These are phyloP conservation scores for Ariolimax columbianus DNA, from an alignment of 2,888 invertebrate species.

Conservation along the genomic window DNA sequence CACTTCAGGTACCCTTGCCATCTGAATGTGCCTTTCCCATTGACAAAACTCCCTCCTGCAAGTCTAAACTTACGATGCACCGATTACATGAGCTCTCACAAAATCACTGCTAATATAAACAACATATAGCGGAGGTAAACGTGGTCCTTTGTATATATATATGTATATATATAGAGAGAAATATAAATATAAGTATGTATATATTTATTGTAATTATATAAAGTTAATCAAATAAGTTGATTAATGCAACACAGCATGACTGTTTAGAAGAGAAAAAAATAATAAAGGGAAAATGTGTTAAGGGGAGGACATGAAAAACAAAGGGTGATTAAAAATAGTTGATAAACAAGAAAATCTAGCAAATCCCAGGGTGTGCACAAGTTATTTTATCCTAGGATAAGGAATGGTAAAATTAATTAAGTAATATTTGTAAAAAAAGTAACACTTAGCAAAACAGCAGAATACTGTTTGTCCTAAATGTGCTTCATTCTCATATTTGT, in stretches of 20 bases:
- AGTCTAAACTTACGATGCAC: slow-evolving; percentile 43
- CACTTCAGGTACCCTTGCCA: neutral
- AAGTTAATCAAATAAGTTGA: slow-evolving; percentile 47
- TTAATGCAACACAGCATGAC: slow-evolving; percentile 48
- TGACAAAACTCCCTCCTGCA: slow-evolving; percentile 40
- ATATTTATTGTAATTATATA: slow-evolving; percentile 48
- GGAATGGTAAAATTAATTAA: slow-evolving; percentile 25
- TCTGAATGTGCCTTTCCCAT: neutral
- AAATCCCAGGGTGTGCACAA: slow-evolving; percentile 17
- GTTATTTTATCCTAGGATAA: neutral
- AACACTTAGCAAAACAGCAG: neutral
- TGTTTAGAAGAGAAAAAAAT: slow-evolving; percentile 8
- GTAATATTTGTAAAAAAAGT: neutral
- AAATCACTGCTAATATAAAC: slow-evolving; percentile 38
- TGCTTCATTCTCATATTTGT: neutral
- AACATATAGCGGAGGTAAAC: slow-evolving; percentile 51
- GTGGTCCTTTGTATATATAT: slow-evolving; percentile 53
- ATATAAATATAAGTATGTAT: slow-evolving; percentile 52
- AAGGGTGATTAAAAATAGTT: neutral
- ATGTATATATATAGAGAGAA: slow-evolving; percentile 23
- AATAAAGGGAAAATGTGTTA: slow-evolving; percentile 20
- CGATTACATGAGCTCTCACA: slow-evolving; percentile 46
- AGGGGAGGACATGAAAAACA: neutral
- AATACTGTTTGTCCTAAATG: neutral
- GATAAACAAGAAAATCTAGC: slow-evolving; percentile 7